Conservation (phyloP, 2,113 vertebrate genomes). For the Holacanthus passer region DNA sequence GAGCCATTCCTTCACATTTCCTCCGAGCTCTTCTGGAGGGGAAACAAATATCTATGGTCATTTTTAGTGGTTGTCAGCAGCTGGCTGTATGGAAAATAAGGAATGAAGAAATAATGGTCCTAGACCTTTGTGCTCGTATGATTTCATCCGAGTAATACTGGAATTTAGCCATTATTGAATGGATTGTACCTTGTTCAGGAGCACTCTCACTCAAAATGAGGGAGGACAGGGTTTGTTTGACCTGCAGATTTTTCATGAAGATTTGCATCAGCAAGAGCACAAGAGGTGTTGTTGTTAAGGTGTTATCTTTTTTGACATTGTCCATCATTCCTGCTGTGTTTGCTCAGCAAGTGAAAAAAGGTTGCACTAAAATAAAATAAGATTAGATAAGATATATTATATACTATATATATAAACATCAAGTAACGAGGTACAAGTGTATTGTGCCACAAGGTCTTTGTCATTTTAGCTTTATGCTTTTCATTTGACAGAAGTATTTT, state of each 20-base stretch:
- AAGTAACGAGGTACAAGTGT: too few relatives aligned
- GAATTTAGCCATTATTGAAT: neutral
- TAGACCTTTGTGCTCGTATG: neutral
- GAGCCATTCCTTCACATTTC: conserved; percentile 19
- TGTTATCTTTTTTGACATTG: neutral
- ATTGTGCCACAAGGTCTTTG: neutral
- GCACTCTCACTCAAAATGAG: neutral
- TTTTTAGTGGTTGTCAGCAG: conserved; percentile 21
- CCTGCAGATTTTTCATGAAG: neutral
- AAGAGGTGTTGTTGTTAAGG: neutral
- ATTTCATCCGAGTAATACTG: neutral
- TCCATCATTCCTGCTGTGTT: neutral
- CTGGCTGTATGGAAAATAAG: neutral
- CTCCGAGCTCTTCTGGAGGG: neutral
- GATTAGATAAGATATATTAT: too few relatives aligned
- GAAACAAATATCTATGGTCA: conserved; percentile 8
- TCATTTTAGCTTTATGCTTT: neutral
- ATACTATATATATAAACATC: too few relatives aligned
- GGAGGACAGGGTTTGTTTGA: neutral
- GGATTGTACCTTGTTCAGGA: neutral
- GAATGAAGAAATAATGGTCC: conserved; percentile 3
- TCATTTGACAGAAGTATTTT: neutral
- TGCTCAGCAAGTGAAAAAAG: neutral
- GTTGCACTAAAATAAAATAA: too few relatives aligned
- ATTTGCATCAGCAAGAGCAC: neutral